Evolutionary conservation across 35 echinoderm and acorn worm species (phyloP).

Genomic region (Chiridota heheva): DNA sequence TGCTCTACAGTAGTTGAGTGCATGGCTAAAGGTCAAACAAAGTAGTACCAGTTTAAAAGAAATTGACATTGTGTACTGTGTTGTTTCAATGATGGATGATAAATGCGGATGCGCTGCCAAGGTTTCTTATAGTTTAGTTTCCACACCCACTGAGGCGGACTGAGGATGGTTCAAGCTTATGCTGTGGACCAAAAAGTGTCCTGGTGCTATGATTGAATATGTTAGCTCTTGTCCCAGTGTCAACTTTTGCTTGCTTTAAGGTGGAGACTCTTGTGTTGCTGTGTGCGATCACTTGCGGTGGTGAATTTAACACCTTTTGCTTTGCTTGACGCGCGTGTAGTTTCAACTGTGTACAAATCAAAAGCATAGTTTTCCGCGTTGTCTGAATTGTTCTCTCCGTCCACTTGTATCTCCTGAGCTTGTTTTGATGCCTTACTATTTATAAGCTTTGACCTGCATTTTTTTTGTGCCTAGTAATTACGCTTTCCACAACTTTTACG

Average conservation of each 20-base stretch:
- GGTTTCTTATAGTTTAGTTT: slow-evolving; percentile 17
- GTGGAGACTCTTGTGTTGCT: no score
- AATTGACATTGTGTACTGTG: slow-evolving; percentile 4
- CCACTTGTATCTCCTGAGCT: no score
- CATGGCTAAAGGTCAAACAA: slow-evolving; percentile 13
- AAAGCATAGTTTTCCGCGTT: no score
- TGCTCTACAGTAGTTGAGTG: background rate
- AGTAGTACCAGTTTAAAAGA: background rate
- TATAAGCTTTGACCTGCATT: no score
- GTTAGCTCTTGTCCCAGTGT: background rate
- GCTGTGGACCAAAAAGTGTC: slow-evolving; percentile 14
- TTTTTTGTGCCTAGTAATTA: no score
- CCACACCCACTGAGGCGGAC: slow-evolving; percentile 10
- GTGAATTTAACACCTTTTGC: no score
- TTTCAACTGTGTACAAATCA: no score
- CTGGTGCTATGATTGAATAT: slow-evolving; percentile 31
- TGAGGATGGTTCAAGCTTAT: slow-evolving; percentile 8
- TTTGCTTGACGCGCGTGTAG: no score
- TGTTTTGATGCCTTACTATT: no score
- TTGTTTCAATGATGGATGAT: background rate
- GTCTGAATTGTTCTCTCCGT: no score
- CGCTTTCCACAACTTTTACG: no score
- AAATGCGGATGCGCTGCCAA: slow-evolving; percentile 6
- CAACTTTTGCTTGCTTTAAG: slow-evolving; percentile 20
- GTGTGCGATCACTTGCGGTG: no score